Conservation (phyloP, 2,888 invertebrate genomes). For the Plemyria rubiginata region DNA sequence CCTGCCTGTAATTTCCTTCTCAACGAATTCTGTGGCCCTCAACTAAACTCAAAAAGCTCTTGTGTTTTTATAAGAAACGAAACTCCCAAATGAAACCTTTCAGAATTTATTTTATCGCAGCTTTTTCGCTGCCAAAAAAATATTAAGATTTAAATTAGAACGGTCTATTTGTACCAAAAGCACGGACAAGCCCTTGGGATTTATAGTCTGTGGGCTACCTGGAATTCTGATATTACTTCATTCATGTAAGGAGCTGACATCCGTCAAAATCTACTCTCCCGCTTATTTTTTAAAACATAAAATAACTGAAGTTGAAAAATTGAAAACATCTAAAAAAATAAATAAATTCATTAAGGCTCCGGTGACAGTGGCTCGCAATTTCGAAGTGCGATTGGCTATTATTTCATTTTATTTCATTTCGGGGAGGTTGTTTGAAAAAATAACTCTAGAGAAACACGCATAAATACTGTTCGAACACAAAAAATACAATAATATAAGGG, state of each 20-base stretch:
- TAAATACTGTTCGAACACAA: no score
- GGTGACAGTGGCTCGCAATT: no score
- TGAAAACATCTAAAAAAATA: not conserved
- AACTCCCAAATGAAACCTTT: slow-evolving; percentile 5
- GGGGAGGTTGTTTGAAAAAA: no score
- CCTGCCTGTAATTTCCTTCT: not conserved
- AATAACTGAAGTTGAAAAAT: not conserved
- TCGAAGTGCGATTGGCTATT: no score
- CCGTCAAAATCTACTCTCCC: slow-evolving; percentile 1
- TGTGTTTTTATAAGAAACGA: slow-evolving; percentile 5
- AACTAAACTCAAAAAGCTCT: slow-evolving; percentile 1
- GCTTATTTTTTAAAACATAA: not conserved
- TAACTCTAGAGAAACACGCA: no score
- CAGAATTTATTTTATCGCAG: slow-evolving; percentile 28
- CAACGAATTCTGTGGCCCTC: not conserved
- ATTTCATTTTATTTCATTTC: no score
- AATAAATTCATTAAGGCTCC: no score
- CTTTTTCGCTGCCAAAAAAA: slow-evolving; percentile 27
- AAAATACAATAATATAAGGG: no score
- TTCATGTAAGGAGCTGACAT: not conserved
- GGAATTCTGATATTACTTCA: not conserved
- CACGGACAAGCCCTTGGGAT: not conserved
- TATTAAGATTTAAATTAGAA: slow-evolving; percentile 28
- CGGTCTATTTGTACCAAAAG: not conserved
- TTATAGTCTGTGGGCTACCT: slow-evolving; percentile 1